These are phyloP conservation scores for Platerodrilus igneus DNA, from an alignment of 2,888 invertebrate species.

Conservation along the genomic window DNA sequence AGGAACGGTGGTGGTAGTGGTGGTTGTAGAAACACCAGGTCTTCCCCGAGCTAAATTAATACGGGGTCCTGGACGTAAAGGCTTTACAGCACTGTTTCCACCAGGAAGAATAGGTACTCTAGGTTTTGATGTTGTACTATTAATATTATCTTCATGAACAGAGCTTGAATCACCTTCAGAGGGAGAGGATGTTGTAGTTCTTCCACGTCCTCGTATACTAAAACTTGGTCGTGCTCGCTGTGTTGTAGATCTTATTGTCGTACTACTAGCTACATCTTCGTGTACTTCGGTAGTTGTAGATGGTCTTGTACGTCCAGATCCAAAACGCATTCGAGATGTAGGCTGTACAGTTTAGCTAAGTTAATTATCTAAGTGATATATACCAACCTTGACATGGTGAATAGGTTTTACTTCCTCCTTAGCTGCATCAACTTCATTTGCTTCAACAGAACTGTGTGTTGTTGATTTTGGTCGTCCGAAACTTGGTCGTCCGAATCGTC, in stretches of 20 bases:
- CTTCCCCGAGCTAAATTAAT: conserved; percentile 56
- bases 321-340: conserved; percentile 39
- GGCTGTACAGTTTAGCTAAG: conserved; percentile 32
- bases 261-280: conserved; percentile 44
- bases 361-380: conserved; percentile 1
- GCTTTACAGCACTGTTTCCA: conserved; percentile 49
- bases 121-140: conserved; percentile 38
- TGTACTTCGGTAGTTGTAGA: conserved; percentile 45
- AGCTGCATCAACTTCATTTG: conserved; percentile 38
- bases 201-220: conserved; percentile 39
- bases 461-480: conserved; percentile 49
- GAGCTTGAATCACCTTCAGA: conserved; percentile 25
- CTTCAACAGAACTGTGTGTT: conserved; percentile 40
- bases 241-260: conserved; percentile 42
- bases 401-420: conserved; percentile 47
- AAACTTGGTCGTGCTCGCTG: conserved; percentile 51
- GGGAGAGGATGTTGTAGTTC: conserved; percentile 40
- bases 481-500: conserved; percentile 42
- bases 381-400: conserved; percentile 37
- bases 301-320: conserved; percentile 36
- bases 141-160: conserved; percentile 26
- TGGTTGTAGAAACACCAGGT: conserved; percentile 45
- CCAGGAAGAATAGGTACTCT: conserved; percentile 43
- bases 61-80: conserved; percentile 62
- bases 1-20: conserved; percentile 50